Base-by-base conservation (phyloP, 2,113 vertebrate species). In the Chaetodon trifascialis region DNA sequence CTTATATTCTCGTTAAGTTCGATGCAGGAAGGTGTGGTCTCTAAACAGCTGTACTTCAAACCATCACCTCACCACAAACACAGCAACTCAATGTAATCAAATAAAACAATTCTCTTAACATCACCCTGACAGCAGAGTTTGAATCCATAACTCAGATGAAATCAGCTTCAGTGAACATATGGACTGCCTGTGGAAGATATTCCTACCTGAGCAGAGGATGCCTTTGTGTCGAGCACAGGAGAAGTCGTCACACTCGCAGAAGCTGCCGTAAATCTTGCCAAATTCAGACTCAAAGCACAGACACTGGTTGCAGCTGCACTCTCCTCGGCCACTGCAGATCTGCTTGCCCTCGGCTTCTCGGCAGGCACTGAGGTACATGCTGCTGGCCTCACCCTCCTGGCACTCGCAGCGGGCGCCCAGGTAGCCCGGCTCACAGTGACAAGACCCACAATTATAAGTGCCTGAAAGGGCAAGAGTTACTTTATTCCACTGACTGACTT, bases 161-260 rank as follows among this genome's bases (percentile, higher is more conserved):
- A n/a, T 19, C 44, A 2, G 17, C 42, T 14, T 0, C 71, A 51
- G 36, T 2, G 46, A 52, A 11, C 30, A 59, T 1, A 2, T 23
- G 11, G 19, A 4, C 49, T 8, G 15, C 8, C 4, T 11, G 12
- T 1, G 4, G 0, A n/a, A 4, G 19, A 11, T 5, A 0, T 0
- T 77, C 97, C 91, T 95, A 99, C 98, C 98, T 95, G 98, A 99
- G 95, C 98, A 99, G 76, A 99, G 97, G 76, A 97, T 73, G 8
- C 98, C 98, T 88, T 97, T 98, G 94, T 97, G 98, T 21, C 98
- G 94, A 69, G 98, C 96, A 1, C 98, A 99, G 86, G 98, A 99
- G 94, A 99, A 99, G 95, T 98, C 97, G 4, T 99, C 98, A 0
- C 98, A 99, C 91, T 99, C 96, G 46, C 98, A 99, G 97, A 96